A percentile compares a stretch with the other conserved stretches of the same genome.
These are phyloP conservation scores for Eulithis prunata DNA, from an alignment of 2,888 invertebrate species.

Conservation along the genomic window DNA sequence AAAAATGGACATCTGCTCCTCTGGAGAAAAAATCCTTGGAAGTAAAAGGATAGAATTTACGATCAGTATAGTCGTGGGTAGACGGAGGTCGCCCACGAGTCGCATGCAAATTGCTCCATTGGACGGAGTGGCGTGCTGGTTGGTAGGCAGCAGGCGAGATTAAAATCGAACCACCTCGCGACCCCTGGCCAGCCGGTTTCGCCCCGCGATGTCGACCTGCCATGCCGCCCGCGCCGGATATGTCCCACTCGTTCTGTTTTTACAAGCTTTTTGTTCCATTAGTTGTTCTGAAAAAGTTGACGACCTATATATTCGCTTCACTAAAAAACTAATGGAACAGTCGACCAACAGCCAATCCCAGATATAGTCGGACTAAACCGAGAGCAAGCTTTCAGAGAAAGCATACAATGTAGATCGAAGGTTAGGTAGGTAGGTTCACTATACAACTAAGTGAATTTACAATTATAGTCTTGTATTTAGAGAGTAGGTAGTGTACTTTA, in stretches of 20 bases:
- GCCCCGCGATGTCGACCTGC: constrained; percentile 32
- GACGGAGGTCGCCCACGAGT: constrained; percentile 75
- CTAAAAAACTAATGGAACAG: constrained; percentile 16
- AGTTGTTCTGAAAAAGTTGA: constrained; percentile 31
- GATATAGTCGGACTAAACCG: constrained; percentile 6
- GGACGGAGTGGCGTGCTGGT: constrained; percentile 64
- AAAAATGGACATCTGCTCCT: constrained; percentile 80
- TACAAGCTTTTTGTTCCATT: constrained; percentile 27
- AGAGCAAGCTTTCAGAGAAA: constrained; percentile 3
- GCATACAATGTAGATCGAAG: constrained; percentile 5
- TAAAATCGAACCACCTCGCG: constrained; percentile 69
- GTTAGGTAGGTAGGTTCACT: constrained; percentile 23
- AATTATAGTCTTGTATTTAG: constrained; percentile 47
- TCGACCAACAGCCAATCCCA: constrained; percentile 1
- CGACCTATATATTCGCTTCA: constrained; percentile 19
- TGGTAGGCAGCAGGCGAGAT: constrained; percentile 64
- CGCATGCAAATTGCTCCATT: constrained; percentile 82
- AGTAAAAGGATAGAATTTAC: constrained; percentile 83
- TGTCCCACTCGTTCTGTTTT: constrained; percentile 19
- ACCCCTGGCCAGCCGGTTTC: constrained; percentile 46
- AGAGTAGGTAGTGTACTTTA: constrained; percentile 26
- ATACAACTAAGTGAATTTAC: constrained; percentile 38
- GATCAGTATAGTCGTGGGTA: constrained; percentile 79
- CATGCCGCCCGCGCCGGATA: constrained; percentile 24
- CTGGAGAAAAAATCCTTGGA: constrained; percentile 72